Evolutionary conservation across 2,888 invertebrate species (phyloP), one percentile per base, ranked within the genome.

Genomic region (Deilephila elpenor): DNA sequence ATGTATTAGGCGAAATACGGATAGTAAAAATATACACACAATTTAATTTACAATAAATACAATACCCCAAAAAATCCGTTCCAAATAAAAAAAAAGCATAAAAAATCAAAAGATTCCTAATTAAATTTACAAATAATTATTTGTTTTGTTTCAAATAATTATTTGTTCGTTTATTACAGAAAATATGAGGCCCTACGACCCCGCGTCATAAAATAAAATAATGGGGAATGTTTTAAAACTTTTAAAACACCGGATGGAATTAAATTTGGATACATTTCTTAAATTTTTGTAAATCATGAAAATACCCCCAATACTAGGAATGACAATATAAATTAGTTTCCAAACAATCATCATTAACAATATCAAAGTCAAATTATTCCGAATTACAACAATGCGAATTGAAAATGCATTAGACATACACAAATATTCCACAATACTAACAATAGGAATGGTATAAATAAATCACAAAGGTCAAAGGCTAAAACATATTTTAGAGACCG

Each of bases 401-500:
- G 17, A 51, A 62, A 67, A 67, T 51, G 67, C 25, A 44, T 14
- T 51, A 14, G 51, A 37, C 5, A 56, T 56, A 20, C 37, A 37
- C n/a, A 44, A 20, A 44, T 67, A 25, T 20, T 20, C 20, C 20
- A 37, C 44, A 64, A 37, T 62, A 44, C 20, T 25, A 25, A 20
- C 20, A 67, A n/a, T 20, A 67, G 67, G 67, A 67, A 67, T 67
- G 67, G 14, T 67, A 3, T 25, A 25, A 51, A 25, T 67, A 67
- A 67, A 67, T 51, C 51, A 51, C 64, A 67, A 67, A 25, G 51
- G 44, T 67, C 51, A 67, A 64, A 64, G 51, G 17, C 25, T 25
- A 67, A 67, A 51, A 67, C 25, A 67, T 25, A 17, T 60, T 51
- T 25, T 67, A 51, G 67, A 67, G 67, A 67, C 51, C 51, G 25